Conservation (phyloP, 2,113 vertebrate genomes). For the Poeciliopsis turrubarensis region DNA sequence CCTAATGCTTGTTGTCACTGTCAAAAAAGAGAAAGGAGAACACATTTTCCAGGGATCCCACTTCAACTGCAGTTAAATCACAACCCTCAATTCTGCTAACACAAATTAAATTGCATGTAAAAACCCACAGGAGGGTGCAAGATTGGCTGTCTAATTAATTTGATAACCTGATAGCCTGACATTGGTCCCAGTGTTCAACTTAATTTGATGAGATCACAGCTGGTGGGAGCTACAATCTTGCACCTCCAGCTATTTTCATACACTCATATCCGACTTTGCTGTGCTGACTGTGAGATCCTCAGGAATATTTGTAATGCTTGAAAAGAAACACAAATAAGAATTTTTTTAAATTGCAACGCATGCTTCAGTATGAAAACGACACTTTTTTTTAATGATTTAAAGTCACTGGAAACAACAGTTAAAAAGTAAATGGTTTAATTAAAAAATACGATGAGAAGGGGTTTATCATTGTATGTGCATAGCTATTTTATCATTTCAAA, state of each 20-base stretch:
- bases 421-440: too few relatives aligned
- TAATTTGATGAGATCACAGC: slow-evolving; percentile 1
- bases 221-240: background rate
- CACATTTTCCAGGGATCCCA: background rate
- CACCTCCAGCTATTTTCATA: background rate
- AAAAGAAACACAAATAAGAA: background rate
- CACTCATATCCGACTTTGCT: background rate
- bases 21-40: background rate
- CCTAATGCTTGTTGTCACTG: background rate
- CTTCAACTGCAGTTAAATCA: background rate
- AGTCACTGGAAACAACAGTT: background rate
- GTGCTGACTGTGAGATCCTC: background rate
- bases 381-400: background rate
- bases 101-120: background rate
- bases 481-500: too few relatives aligned
- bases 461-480: too few relatives aligned
- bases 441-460: too few relatives aligned
- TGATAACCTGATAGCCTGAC: background rate
- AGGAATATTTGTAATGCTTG: background rate
- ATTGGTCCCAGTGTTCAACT: background rate
- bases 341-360: background rate
- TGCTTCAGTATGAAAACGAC: background rate
- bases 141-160: background rate
- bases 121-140: background rate
- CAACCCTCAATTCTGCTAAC: background rate